Evolutionary conservation across 1,140 invertebrate genomes (phyloP).

Genomic region (Tribolium castaneum): DNA sequence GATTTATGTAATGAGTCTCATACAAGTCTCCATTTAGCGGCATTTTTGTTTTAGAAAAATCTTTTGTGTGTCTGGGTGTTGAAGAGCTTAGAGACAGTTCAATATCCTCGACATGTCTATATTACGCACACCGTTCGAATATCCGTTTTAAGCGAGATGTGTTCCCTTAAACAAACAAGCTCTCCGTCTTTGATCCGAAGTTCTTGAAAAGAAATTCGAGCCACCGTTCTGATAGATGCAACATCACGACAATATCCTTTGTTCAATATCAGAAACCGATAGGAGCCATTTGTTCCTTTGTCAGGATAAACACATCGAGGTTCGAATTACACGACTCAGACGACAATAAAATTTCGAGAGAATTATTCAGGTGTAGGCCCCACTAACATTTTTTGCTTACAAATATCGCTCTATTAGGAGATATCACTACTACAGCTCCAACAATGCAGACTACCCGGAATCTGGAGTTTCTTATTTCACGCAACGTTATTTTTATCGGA

Average conservation of each 20-base stretch:
- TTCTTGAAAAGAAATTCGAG: constrained; percentile 28
- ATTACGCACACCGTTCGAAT: constrained; percentile 16
- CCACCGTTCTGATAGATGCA: constrained; percentile 27
- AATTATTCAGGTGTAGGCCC: background rate
- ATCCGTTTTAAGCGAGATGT: constrained; percentile 7
- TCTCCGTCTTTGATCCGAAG: constrained; percentile 6
- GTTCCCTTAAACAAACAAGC: constrained; percentile 18
- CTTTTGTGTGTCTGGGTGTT: background rate
- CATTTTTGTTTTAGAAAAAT: background rate
- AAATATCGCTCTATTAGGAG: no score
- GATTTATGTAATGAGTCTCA: background rate
- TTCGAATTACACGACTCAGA: constrained; percentile 18
- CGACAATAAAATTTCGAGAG: background rate
- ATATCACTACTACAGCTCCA: background rate
- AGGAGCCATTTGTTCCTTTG: constrained; percentile 34
- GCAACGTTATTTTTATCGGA: constrained; percentile 28
- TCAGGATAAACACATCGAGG: constrained; percentile 29
- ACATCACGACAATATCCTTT: constrained; percentile 35
- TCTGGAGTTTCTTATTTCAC: constrained; percentile 17
- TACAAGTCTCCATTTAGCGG: background rate
- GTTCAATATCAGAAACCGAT: constrained; percentile 28
- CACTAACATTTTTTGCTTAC: no score
- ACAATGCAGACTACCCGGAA: background rate
- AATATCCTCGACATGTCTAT: background rate
- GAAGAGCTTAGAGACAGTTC: background rate